Evolutionary conservation across 2,797 vertebrate species (phyloP), one percentile per base, ranked within the genome.

Genomic region (Xiphorhynchus erythropygius): DNA sequence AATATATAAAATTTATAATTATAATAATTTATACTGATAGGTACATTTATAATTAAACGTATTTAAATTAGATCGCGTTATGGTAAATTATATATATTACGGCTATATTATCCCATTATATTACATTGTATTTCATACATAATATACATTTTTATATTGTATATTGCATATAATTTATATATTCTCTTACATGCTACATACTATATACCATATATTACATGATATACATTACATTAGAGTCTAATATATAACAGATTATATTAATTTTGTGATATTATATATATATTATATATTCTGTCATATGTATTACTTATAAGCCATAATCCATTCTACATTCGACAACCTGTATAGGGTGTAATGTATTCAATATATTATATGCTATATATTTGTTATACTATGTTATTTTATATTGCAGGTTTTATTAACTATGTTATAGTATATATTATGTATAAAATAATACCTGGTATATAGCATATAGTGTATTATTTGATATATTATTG

Each of bases 1-100:
- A 19, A 12, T 4, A 21, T 17, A 12, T 32, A 1, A 42, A 17
- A 24, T 28, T 23, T 27, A 0, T 4, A 14, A 5, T 53, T 18
- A 19, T 32, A 52, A 18, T 52, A 52, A 53, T 52, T 30, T 52
- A 12, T 52, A 15, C 15, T 30, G 18, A 19, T 49, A 28, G 28
- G 19, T 5, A 2, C 32, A 10, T 17, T 47, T 60, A 17, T 44
- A 25, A 35, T 35, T 15, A 19, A 23, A 9, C 7, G 2, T 17
- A 37, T 30, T 35, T 33, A 7, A 60, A 76, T 39, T 33, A 11
- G 8, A n/a, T 47, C 9, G 11, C 5, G 11, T 33, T 32, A 39
- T 14, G 33, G 33, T 50, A 35, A 52, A 57, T 27, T 25, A 5
- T 19, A 16, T 49, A 22, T 22, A 46, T 46, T 46, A 22, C 22